Evolutionary conservation across 2,888 invertebrate species (phyloP).

Genomic region (Noctua pronuba): DNA sequence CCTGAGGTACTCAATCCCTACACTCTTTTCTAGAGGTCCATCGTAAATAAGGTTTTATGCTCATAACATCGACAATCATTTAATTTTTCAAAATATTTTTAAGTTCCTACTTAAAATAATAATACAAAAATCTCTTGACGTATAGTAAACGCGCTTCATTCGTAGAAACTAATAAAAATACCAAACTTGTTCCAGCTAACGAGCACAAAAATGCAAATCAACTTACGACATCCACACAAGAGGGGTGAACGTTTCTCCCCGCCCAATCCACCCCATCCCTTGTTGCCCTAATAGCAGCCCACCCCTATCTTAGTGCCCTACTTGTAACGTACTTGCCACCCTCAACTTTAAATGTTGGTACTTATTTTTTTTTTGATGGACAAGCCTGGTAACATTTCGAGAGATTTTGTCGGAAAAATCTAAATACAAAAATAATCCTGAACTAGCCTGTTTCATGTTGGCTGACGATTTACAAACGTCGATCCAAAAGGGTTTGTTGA

Average conservation of each 20-base stretch:
- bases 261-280: conserved; percentile 78
- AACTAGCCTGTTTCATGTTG: conserved; percentile 36
- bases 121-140: neutral
- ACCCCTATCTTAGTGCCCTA: conserved; percentile 78
- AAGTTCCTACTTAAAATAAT: neutral
- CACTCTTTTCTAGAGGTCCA: neutral
- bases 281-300: conserved; percentile 83
- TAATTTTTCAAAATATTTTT: neutral
- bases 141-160: neutral
- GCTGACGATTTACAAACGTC: conserved; percentile 1
- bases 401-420: neutral
- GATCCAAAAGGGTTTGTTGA: neutral
- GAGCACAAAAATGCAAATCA: conserved; percentile 85
- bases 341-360: conserved; percentile 66
- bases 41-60: neutral
- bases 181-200: conserved; percentile 58
- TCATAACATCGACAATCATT: neutral
- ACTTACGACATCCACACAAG: conserved; percentile 74
- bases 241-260: conserved; percentile 73
- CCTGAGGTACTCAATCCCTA: neutral
- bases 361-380: conserved; percentile 62
- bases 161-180: conserved; percentile 63
- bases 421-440: neutral
- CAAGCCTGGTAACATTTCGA: conserved; percentile 17
- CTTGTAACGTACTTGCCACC: conserved; percentile 75